A percentile compares a stretch with the other conserved stretches of the same genome.
Conservation (phyloP, 1,140 invertebrate species). For the Drosophila serrata region DNA sequence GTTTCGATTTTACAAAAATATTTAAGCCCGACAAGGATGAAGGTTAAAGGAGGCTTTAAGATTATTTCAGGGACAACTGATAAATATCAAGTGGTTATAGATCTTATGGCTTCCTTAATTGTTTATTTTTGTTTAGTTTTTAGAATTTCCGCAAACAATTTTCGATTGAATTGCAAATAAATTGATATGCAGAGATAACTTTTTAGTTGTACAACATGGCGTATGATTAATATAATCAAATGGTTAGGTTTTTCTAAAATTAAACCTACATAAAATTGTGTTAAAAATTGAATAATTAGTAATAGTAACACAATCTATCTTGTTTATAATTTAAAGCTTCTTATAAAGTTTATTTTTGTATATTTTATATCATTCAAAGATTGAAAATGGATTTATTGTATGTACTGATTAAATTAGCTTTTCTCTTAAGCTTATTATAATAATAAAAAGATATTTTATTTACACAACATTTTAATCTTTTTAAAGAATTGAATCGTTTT, state of each 20-base stretch:
- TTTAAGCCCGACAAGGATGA: constrained; percentile 5
- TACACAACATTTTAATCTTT: neutral
- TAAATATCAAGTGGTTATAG: neutral
- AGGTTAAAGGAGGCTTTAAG: neutral
- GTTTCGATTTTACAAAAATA: neutral
- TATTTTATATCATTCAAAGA: neutral
- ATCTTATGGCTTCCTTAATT: neutral
- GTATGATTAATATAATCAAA: neutral
- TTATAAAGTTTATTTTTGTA: neutral
- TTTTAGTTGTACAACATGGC: neutral
- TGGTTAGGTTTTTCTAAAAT: too few species aligned
- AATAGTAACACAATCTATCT: too few species aligned
- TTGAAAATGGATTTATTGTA: neutral
- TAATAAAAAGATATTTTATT: neutral
- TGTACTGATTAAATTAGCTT: neutral
- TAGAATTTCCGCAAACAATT: constrained; percentile 1
- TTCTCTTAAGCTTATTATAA: neutral
- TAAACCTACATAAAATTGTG: too few species aligned
- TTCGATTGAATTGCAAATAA: neutral
- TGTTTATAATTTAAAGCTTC: too few species aligned
- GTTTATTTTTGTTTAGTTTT: neutral
- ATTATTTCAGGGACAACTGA: constrained; percentile 1
- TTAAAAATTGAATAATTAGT: too few species aligned
- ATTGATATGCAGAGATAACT: neutral
- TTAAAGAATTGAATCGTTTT: neutral